phyloP scores from a whole-genome alignment of 2,888 invertebrate species.

The Cecidostiba fungosa region DNA sequence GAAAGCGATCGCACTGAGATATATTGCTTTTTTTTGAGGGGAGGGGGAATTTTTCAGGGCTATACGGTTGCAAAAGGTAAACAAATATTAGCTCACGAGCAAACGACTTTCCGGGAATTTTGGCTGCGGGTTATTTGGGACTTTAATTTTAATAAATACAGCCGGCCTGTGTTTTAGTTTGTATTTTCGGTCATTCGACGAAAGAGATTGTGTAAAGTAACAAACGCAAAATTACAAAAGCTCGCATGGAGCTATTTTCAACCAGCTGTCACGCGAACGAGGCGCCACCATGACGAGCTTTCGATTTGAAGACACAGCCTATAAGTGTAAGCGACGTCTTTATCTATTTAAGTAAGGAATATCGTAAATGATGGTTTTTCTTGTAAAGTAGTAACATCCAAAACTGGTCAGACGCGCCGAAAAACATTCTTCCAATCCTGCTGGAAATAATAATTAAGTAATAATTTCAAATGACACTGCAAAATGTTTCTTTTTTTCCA shows the following conservation, averaged over 20 bases:
- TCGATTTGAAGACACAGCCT: too few relatives aligned
- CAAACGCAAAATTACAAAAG: conserved; percentile 45
- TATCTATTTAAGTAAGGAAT: too few relatives aligned
- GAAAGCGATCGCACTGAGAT: neutral
- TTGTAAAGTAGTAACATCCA: too few relatives aligned
- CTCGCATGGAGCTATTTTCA: conserved; percentile 45
- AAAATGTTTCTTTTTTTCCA: neutral
- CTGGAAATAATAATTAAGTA: too few relatives aligned
- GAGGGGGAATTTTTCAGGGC: too few relatives aligned
- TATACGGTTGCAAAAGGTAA: neutral
- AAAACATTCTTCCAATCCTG: too few relatives aligned
- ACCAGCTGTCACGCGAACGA: conserved; percentile 18
- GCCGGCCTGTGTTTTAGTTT: neutral
- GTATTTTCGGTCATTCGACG: conserved; percentile 12
- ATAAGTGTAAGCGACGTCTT: too few relatives aligned
- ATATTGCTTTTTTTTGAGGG: too few relatives aligned
- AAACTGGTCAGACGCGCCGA: too few relatives aligned
- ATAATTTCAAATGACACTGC: neutral
- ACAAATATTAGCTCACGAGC: neutral
- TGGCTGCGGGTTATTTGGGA: neutral
- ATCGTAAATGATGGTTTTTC: too few relatives aligned
- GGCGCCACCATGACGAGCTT: neutral
- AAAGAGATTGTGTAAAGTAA: conserved; percentile 21
- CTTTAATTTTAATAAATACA: neutral
- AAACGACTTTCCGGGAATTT: neutral